A percentile compares a stretch with the other conserved stretches of the same genome.
phyloP scores from a whole-genome alignment of 2,888 invertebrate species.

The Drosophila pullipes region DNA sequence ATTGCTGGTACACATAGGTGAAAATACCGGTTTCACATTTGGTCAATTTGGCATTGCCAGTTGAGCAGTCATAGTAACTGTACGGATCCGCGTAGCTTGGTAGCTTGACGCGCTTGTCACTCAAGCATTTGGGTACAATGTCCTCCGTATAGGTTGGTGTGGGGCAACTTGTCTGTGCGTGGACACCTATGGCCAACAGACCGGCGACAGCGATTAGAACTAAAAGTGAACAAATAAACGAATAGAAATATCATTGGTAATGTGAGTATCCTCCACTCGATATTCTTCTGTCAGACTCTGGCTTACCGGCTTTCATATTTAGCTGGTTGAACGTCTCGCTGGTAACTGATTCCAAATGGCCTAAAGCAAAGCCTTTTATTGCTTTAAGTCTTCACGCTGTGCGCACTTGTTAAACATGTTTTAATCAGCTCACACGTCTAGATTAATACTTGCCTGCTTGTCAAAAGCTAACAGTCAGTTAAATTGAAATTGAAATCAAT shows the following conservation, averaged over 20 bases:
- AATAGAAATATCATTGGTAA: background rate
- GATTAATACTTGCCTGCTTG: conserved; percentile 74
- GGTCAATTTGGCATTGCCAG: background rate
- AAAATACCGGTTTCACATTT: conserved; percentile 63
- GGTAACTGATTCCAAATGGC: conserved; percentile 40
- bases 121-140: conserved; percentile 44
- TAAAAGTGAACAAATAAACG: conserved; percentile 17
- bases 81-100: conserved; percentile 62
- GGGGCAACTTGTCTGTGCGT: conserved; percentile 27
- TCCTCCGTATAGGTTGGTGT: conserved; percentile 39
- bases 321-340: conserved; percentile 45
- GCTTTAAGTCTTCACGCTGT: conserved; percentile 9
- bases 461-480: conserved; percentile 23
- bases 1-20: conserved; percentile 71
- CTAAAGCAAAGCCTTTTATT: conserved; percentile 61
- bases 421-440: conserved; percentile 71
- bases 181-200: conserved; percentile 51
- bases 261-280: background rate
- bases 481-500: conserved; percentile 40
- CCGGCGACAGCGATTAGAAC: conserved; percentile 64
- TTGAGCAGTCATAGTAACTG: conserved; percentile 62
- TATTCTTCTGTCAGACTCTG: background rate
- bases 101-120: conserved; percentile 34
- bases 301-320: conserved; percentile 71
- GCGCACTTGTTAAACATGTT: conserved; percentile 48